phyloP scores from a whole-genome alignment of 92 coral and sea anemone species.

The Chrysogorgia sp. region DNA sequence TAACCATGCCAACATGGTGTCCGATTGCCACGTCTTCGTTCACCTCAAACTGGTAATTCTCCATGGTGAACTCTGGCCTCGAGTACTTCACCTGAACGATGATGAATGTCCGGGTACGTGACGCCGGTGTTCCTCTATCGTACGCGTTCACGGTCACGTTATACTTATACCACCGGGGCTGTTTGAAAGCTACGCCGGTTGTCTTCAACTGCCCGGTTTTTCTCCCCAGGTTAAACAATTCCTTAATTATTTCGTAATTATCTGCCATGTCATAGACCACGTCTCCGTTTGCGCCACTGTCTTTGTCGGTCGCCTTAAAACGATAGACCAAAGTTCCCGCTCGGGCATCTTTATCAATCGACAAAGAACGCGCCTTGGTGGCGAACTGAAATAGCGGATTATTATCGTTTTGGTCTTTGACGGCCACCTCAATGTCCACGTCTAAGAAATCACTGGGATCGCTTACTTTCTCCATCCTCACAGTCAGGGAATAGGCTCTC shows the following conservation, averaged over 20 bases:
- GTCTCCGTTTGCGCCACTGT: conserved; percentile 70
- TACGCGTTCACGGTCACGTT: conserved; percentile 76
- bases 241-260: background rate
- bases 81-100: conserved; percentile 70
- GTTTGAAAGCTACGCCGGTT: conserved; percentile 57
- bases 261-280: conserved; percentile 64
- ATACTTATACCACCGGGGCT: conserved; percentile 69
- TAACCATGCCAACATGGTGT: conserved; percentile 66
- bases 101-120: conserved; percentile 50
- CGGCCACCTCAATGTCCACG: conserved; percentile 66
- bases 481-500: conserved; percentile 59
- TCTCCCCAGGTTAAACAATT: background rate
- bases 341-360: conserved; percentile 69
- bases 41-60: conserved; percentile 72
- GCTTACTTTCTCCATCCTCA: conserved; percentile 63
- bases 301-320: conserved; percentile 73
- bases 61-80: conserved; percentile 69
- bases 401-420: conserved; percentile 85
- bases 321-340: conserved; percentile 69
- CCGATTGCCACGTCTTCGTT: conserved; percentile 81
- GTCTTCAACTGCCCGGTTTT: conserved; percentile 22
- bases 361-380: conserved; percentile 47
- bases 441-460: conserved; percentile 68
- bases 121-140: conserved; percentile 75
- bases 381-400: conserved; percentile 65